Evolutionary conservation across 2,888 invertebrate species (phyloP).

Genomic region (Agriopis leucophaearia): DNA sequence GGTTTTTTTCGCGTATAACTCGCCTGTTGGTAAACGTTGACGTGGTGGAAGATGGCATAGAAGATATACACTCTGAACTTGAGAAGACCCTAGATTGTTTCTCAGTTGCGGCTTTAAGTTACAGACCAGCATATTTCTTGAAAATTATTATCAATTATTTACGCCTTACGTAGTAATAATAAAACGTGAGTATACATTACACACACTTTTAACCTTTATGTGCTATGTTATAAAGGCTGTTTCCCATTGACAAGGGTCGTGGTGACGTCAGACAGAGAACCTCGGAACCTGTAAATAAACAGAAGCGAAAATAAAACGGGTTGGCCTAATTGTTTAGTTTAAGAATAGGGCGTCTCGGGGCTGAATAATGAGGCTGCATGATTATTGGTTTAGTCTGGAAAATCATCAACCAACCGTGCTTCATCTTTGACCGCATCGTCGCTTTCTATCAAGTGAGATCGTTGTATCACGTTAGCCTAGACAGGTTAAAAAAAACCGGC

Average conservation of each 20-base stretch:
- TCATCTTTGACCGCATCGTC: no score
- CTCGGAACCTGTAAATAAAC: slow-evolving; percentile 58
- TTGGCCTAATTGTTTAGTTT: slow-evolving; percentile 64
- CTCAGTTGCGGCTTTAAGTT: not conserved
- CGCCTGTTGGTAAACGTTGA: no score
- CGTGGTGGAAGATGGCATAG: no score
- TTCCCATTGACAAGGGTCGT: slow-evolving; percentile 39
- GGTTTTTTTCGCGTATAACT: no score
- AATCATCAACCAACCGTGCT: not conserved
- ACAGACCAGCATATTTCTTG: slow-evolving; percentile 17
- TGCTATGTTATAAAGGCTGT: slow-evolving; percentile 37
- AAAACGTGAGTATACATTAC: slow-evolving; percentile 33
- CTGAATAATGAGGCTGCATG: slow-evolving; percentile 35
- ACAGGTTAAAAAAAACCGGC: no score
- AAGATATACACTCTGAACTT: no score
- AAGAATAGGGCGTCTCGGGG: slow-evolving; percentile 52
- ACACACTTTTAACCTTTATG: slow-evolving; percentile 32
- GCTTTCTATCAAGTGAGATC: no score
- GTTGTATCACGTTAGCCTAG: no score
- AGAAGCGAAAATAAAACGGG: slow-evolving; percentile 60
- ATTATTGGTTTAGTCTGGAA: slow-evolving; percentile 17
- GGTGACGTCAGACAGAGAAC: slow-evolving; percentile 53
- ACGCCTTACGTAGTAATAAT: slow-evolving; percentile 31
- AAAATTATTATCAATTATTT: slow-evolving; percentile 36
- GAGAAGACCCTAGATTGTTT: no score